Evolutionary conservation across 2,888 invertebrate genomes (phyloP).

Genomic region (Timema cristinae): DNA sequence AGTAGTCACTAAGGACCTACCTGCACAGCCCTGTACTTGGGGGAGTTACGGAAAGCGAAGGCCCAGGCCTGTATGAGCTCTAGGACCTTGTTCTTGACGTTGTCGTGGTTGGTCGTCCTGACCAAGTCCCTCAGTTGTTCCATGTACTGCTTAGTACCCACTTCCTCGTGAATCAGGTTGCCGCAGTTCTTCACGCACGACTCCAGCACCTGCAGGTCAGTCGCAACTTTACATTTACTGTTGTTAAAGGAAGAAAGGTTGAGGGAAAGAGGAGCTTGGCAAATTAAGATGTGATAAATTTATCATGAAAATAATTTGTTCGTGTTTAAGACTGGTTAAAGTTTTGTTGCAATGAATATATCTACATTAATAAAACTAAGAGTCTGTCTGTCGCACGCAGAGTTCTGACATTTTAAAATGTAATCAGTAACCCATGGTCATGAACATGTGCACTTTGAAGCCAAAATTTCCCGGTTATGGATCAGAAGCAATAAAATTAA

Average conservation of each 20-base stretch:
- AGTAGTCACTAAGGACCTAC: conserved; percentile 45
- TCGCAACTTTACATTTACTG: not conserved
- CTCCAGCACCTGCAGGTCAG: conserved; percentile 64
- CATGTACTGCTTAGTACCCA: conserved; percentile 87
- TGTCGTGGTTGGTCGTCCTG: conserved; percentile 78
- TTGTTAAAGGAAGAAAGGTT: not conserved
- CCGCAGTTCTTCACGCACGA: conserved; percentile 98
- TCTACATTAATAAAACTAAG: too few relatives aligned
- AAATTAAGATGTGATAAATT: too few relatives aligned
- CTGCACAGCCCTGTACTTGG: conserved; percentile 84
- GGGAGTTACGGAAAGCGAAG: conserved; percentile 90
- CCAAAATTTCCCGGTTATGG: too few relatives aligned
- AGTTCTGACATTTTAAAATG: too few relatives aligned
- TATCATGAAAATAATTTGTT: too few relatives aligned
- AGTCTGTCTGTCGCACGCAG: too few relatives aligned
- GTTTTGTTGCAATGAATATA: too few relatives aligned
- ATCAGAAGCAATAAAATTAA: too few relatives aligned
- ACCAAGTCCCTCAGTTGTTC: conserved; percentile 87
- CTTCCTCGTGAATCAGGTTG: conserved; percentile 83
- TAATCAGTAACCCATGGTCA: too few relatives aligned
- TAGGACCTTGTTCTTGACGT: conserved; percentile 77
- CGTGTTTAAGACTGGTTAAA: too few relatives aligned
- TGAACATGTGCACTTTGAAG: too few relatives aligned
- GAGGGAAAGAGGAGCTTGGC: too few relatives aligned
- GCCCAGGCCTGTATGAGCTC: conserved; percentile 98